Base-by-base conservation (phyloP, 2,113 vertebrate species). In the Channa argus region DNA sequence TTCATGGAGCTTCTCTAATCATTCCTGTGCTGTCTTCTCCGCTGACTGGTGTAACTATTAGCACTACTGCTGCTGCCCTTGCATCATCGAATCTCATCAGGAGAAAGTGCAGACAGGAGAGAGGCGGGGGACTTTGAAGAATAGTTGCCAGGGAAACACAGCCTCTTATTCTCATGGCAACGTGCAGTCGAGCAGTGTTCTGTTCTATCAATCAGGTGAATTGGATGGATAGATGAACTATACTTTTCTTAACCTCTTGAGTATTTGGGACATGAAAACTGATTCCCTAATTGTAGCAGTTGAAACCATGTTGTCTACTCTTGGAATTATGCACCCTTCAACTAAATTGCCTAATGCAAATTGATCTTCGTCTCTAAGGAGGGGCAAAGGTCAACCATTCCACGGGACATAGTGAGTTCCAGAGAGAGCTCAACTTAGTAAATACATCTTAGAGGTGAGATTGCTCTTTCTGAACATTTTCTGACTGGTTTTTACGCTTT, bases 71-170 rank as follows among this genome's bases (percentile, higher is more conserved):
- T 61, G 77, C 85, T 79, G 77, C 77, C 63, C 51, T 92, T 92
- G 91, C 91, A 87, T 92, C 91, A 92, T 78, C 8, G 13, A 70
- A 62, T 88, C 83, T 83, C 70, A 88, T 86, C 83, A 71, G 64
- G 60, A 63, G 52, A 64, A 71, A 71, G 73, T 67, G 79, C 71
- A 79, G 84, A 70, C 67, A 56, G 77, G 49, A 83, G 79, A 43
- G 81, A 80, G 77, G 64, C 34, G 41, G 59, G 58, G 71, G 79
- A 50, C 79, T 86, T 87, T 86, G 79, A 86, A 84, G 77, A 86
- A 66, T 59, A 65, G 90, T 89, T 92, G 86, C 89, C 77, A 89
- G 65, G 87, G 83, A 86, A 89, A 92, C 87, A 72, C 70, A 83
- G 84, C 71, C 78, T 88, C 80, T 58, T 56, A 78, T 77, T 88